Base-by-base conservation (phyloP, 2,888 invertebrate species). In the Dicyrtoma fusca region DNA sequence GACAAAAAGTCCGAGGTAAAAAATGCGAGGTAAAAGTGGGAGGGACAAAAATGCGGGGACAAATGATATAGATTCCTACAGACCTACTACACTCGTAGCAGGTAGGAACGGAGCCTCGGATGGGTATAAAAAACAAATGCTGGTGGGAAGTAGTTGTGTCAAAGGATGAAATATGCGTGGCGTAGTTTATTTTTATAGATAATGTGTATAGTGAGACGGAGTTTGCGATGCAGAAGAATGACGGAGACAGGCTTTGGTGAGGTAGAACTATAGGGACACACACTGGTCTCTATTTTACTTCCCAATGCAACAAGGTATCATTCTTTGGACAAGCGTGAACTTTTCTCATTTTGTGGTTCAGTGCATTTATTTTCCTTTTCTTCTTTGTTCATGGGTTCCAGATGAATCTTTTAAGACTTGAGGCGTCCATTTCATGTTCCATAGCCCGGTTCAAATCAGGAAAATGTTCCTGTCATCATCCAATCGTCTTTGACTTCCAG, bases 291-390 rank as follows among this genome's bases (percentile, higher is more conserved):
- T 59, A 26, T 59, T 59, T 26, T 59, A 10, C 14, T 59, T 57
- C 57, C 45, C 6, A 47, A 42, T 65, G 65, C 49, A 3, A 34
- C 34, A 34, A 34, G 4, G 8, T 34, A 34, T 34, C 34, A 34
- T 34, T 8, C 61, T 71, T 66, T 63, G 68, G 74, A 74, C 74
- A 74, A 74, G 66, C 70, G 71, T 74, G 66, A 74, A 74, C 59
- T 74, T 74, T 73, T 74, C 74, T 74, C 74, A 71, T 74, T 74
- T 74, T 71, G 34, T 68, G 71, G 74, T 74, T 74, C 74, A 71
- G 25, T 68, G 71, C 51, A 73, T 68, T 74, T 70, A 23, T 53
- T 74, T 71, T 62, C 21, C 59, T 26, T 23, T 57, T 68, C 25
- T 51, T 25, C 11, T 59, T n/a, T 59, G 13, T 23, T 26, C 2